These are phyloP conservation scores for Acropternis orthonyx DNA, from an alignment of 2,797 vertebrate species.

Conservation along the genomic window DNA sequence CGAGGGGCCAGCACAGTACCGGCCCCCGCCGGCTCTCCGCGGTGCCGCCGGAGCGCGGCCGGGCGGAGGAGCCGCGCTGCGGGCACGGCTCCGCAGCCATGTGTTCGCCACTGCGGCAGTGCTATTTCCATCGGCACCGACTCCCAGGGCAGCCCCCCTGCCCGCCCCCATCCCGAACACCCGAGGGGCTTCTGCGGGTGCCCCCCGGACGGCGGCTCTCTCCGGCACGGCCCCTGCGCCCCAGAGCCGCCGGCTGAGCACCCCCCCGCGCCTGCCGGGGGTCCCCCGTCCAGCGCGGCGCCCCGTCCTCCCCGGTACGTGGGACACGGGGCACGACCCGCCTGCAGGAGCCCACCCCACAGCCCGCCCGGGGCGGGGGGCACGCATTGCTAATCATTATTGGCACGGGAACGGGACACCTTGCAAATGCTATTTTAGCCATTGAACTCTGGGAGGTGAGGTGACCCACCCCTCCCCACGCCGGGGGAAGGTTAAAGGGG, in stretches of 20 bases:
- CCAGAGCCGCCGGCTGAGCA: background rate
- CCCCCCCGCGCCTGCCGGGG: background rate
- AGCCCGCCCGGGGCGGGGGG: background rate
- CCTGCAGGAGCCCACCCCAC: background rate
- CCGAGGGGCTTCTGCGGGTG: background rate
- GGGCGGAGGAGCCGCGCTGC: background rate
- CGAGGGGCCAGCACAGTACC: background rate
- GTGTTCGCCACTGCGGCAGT: conserved; percentile 47
- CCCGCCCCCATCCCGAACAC: background rate
- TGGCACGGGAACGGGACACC: background rate
- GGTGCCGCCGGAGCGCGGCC: background rate
- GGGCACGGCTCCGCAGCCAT: conserved; percentile 30
- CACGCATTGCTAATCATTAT: too few species aligned
- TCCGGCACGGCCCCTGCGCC: background rate
- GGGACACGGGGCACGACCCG: background rate
- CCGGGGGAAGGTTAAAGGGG: fast-evolving
- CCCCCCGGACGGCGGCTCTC: background rate
- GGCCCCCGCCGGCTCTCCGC: background rate
- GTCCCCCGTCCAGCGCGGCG: background rate
- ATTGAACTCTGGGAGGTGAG: background rate
- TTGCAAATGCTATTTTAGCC: background rate
- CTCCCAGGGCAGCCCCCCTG: background rate
- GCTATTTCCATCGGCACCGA: background rate
- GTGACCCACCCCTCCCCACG: background rate
- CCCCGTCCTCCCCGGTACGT: background rate